Percentiles rank a stretch among this genome's conserved stretches.
Evolutionary conservation across 2,113 vertebrate genomes (phyloP).

Genomic region (Phylloscopus trochiloides): DNA sequence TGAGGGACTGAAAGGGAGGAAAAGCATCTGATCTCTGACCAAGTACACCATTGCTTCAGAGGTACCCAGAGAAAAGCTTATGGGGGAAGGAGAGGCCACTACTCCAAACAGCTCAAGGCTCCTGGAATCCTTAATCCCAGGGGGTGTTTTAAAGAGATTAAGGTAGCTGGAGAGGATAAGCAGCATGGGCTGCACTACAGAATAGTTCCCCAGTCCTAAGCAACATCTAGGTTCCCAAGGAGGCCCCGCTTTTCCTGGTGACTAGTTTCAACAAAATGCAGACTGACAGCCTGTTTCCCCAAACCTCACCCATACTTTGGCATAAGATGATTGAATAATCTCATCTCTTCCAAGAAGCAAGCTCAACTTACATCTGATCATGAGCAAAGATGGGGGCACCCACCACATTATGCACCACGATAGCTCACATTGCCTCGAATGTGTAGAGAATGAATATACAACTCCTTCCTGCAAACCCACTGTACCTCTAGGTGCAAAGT

Average conservation of each 20-base stretch:
- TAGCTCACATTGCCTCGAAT: fast-evolving
- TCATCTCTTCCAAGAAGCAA: background rate
- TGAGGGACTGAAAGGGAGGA: background rate
- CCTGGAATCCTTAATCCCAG: background rate
- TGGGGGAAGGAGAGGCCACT: background rate
- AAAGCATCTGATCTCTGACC: background rate
- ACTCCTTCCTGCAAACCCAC: background rate
- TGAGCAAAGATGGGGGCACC: background rate
- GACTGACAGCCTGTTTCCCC: background rate
- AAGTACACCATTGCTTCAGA: background rate
- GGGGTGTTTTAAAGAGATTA: background rate
- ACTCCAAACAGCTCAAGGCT: background rate
- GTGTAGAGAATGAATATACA: background rate
- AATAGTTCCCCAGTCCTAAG: background rate
- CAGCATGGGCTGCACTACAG: background rate
- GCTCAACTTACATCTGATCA: background rate
- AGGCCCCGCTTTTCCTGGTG: background rate
- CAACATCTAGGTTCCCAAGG: background rate
- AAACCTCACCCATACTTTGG: background rate
- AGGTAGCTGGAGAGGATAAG: background rate
- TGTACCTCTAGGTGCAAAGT: background rate
- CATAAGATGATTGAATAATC: background rate
- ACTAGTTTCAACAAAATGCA: background rate
- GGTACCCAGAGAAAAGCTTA: background rate
- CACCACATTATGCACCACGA: background rate